Evolutionary conservation across 2,797 vertebrate species (phyloP).

Genomic region (Gallinago stenura): DNA sequence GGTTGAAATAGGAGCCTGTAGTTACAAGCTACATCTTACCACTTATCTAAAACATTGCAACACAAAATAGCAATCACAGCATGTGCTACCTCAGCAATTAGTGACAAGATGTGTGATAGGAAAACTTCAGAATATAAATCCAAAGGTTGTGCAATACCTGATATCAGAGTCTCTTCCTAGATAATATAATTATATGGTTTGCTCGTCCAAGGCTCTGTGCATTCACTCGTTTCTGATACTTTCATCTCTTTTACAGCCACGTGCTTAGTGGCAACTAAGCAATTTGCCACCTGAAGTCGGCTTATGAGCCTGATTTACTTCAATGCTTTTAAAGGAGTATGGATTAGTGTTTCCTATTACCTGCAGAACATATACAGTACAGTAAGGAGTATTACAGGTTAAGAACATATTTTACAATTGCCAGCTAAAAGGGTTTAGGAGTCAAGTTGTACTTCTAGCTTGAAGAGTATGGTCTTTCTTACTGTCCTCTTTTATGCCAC

Average conservation of each 20-base stretch:
- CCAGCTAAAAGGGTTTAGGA: not conserved
- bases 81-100: not conserved
- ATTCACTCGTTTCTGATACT: accelerated
- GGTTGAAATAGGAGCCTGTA: not conserved
- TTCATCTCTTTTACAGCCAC: accelerated
- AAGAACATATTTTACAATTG: not conserved
- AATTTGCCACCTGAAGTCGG: not conserved
- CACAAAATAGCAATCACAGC: not conserved
- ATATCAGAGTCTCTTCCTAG: not conserved
- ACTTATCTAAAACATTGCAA: not conserved
- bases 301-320: not conserved
- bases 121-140: not conserved
- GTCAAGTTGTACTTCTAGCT: not conserved
- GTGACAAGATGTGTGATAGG: not conserved
- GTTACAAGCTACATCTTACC: not conserved
- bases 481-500: not conserved
- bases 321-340: not conserved
- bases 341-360: not conserved
- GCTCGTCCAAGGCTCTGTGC: accelerated
- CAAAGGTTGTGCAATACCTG: not conserved
- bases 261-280: not conserved
- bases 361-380: not conserved
- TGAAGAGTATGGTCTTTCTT: not conserved
- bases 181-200: not conserved
- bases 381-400: not conserved